Conservation (phyloP, 1,140 invertebrate species). For the Zaprionus lachaisei region DNA sequence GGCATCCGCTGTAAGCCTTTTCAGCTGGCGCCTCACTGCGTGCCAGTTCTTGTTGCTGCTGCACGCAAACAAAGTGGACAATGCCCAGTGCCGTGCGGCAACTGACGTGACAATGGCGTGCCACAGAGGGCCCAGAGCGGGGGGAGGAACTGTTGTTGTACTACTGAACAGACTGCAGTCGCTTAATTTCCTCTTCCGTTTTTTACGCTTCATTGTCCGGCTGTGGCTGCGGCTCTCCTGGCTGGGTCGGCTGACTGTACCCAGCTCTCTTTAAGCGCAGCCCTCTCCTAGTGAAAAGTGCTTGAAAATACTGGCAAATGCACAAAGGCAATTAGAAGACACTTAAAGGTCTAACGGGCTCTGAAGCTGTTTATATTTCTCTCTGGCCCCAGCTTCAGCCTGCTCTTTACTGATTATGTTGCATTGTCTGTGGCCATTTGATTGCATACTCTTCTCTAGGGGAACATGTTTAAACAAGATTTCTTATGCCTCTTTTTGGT, state of each 20-base stretch:
- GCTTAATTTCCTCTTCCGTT: constrained; percentile 75
- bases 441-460: not conserved
- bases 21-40: constrained; percentile 14
- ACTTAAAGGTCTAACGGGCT: constrained; percentile 54
- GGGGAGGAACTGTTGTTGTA: not conserved
- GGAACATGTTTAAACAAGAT: not conserved
- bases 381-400: not conserved
- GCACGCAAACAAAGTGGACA: constrained; percentile 65
- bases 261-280: constrained; percentile 37
- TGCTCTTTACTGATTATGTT: constrained; percentile 4
- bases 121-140: constrained; percentile 8
- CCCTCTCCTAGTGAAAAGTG: not conserved
- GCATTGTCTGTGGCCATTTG: constrained; percentile 20
- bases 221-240: constrained; percentile 7
- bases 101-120: constrained; percentile 68
- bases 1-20: constrained; percentile 36
- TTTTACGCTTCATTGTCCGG: constrained; percentile 74
- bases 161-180: constrained; percentile 49
- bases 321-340: constrained; percentile 73
- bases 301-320: constrained; percentile 61
- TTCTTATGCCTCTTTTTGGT: too few species aligned
- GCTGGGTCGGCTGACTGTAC: not conserved
- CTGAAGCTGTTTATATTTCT: constrained; percentile 18
- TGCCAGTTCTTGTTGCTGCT: constrained; percentile 18
- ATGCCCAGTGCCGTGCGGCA: constrained; percentile 54